Base-by-base conservation (phyloP, 2,888 invertebrate species). In the Andrena fulva region DNA sequence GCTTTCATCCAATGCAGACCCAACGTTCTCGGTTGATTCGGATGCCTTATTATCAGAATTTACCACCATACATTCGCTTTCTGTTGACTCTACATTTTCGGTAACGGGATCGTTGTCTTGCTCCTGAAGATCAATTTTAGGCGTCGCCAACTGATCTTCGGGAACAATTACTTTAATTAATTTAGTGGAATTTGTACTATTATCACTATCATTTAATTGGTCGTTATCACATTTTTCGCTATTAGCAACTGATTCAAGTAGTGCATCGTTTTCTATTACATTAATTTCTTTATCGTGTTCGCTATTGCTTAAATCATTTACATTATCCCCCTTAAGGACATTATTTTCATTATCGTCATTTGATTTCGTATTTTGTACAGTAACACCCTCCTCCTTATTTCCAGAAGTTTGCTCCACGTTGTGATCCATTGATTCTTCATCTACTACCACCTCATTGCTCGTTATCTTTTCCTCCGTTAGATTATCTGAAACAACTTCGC, bases 181-280 rank as follows among this genome's bases (percentile, higher is more conserved):
- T 80, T 71, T 54, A 59, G 10, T 60, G 27, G 35, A 29, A 70
- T 68, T 77, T 77, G 67, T 74, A 73, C 66, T 70, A 68, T 80
- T 63, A 59, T 76, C 56, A 48, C 16, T 54, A 62, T 20, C 31
- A 50, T 70, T 66, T 67, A 75, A 59, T 69, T 42, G 50, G 7
- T 71, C 50, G 48, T 73, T 79, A 64, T 72, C 73, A 76, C 52
- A 62, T 62, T 81, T 29, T 29, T 12, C 12, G 69, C 16, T 31
- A 20, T 66, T 10, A 50, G 2, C 54, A 59, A 35, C 27, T 56
- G 29, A 12, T 35, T 77, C 50, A 42, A 20, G 35, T 52, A 33
- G 12, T n/a, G 12, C 7, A 54, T 74, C 31, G 62, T 62, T 72
- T 69, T 76, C 20, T 42, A 31, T 24, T 27, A 20, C 27, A 31